A percentile compares a stretch with the other conserved stretches of the same genome.
Evolutionary conservation across 2,113 vertebrate genomes (phyloP).

Genomic region (Syngnathus floridae): DNA sequence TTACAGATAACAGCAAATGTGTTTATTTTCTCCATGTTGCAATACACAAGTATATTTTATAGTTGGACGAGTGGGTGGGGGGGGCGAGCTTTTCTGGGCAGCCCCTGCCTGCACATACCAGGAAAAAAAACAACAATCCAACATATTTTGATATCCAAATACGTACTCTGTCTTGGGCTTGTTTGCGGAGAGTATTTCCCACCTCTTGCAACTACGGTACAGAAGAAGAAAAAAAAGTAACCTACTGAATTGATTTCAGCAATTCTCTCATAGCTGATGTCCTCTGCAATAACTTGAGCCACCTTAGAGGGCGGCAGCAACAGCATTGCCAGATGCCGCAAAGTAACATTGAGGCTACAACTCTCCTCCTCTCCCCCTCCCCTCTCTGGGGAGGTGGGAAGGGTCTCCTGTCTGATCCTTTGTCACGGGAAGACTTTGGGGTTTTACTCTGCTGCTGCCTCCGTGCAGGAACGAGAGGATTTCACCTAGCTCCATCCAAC

Average conservation of each 20-base stretch:
- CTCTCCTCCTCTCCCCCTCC: background rate
- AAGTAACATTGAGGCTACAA: conserved; percentile 21
- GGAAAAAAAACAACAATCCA: conserved; percentile 49
- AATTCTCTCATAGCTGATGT: no score
- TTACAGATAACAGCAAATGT: background rate
- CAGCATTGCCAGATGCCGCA: conserved; percentile 15
- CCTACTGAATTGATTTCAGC: no score
- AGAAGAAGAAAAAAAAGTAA: background rate
- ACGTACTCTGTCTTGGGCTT: conserved; percentile 14
- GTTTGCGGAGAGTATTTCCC: background rate
- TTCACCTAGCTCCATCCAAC: conserved; percentile 3
- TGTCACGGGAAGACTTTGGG: conserved; percentile 57
- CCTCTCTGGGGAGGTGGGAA: conserved; percentile 38
- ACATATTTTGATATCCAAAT: conserved; percentile 8
- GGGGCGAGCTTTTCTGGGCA: conserved; percentile 38
- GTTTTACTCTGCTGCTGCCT: conserved; percentile 23
- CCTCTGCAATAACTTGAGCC: background rate
- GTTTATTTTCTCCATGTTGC: background rate
- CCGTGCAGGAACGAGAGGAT: conserved; percentile 7
- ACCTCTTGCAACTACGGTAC: background rate
- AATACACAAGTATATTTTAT: background rate
- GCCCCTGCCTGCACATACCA: conserved; percentile 44
- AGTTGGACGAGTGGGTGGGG: conserved; percentile 20
- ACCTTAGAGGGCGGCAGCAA: conserved; percentile 45
- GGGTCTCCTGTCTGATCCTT: conserved; percentile 56